Base-by-base conservation (phyloP, 2,797 vertebrate genomes). In the Agapornis canus region DNA sequence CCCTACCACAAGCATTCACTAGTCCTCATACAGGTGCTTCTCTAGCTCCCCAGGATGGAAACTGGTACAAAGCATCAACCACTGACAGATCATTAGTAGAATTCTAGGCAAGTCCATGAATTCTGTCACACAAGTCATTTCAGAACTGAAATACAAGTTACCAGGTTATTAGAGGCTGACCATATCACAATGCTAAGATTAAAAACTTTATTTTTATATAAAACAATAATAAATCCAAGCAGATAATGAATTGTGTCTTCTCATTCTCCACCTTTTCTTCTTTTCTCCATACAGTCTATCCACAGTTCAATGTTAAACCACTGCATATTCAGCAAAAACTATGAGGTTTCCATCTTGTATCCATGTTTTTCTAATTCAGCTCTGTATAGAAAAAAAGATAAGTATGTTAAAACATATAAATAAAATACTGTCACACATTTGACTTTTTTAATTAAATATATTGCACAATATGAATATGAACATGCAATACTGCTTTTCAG, bases 281-380 rank as follows among this genome's bases (percentile, higher is more conserved):
- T 80, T 71, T 43, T 65, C 48, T 69, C 56, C 47, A 52, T 75
- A 91, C 13, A 91, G 89, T 92, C 92, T 93, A 23, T 94, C 78
- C 89, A 97, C 63, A 97, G 97, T 97, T 97, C 96, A 95, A 39
- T 68, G 82, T 91, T 65, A 96, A 82, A 92, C 49, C 69, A 68
- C 61, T 95, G 86, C 82, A 75, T 49, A 13, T 86, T 91, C 94
- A 65, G 59, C 86, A 93, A 95, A 95, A 80, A 90, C 98, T 99
- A 99, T 14, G 99, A 99, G 1, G 99, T 99, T 98, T 99, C 99
- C 99, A 99, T 99, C 98, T 99, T 99, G 98, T 99, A 99, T 91
- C 99, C 99, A 77, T 99, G 99, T 97, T 99, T 99, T 98, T 99
- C 99, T 96, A 99, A 97, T 98, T 99, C 99, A 90, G 99, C 99